Percentiles rank a stretch among this genome's conserved stretches.
Conservation (phyloP, 2,113 vertebrate species). For the Cryptomyrus ogoouensis region DNA sequence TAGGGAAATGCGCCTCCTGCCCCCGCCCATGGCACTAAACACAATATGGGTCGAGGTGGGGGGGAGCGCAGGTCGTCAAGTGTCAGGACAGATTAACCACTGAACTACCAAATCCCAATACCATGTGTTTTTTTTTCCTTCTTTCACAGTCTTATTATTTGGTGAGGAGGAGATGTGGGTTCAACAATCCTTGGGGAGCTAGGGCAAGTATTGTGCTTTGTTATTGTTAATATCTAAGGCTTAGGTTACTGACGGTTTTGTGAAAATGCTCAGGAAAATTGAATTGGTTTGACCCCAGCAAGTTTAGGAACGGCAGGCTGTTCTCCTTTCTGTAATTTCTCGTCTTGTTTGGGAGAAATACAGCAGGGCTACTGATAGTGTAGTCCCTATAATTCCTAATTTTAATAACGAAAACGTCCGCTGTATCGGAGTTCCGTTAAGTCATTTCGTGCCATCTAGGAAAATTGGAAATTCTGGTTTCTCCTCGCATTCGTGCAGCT, state of each 20-base stretch:
- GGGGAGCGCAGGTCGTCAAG: neutral
- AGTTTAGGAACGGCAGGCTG: neutral
- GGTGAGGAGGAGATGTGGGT: neutral
- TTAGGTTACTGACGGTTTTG: neutral
- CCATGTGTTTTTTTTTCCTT: neutral
- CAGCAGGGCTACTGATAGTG: neutral
- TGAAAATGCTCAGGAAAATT: neutral
- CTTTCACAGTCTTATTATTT: neutral
- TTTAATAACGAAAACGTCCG: neutral
- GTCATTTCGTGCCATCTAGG: neutral
- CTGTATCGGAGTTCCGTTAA: neutral
- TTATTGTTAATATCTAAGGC: constrained; percentile 2
- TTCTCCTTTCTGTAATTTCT: neutral
- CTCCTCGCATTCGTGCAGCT: neutral
- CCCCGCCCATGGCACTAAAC: constrained; percentile 15
- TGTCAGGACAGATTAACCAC: constrained; percentile 26
- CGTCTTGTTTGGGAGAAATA: neutral
- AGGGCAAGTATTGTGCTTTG: neutral
- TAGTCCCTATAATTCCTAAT: neutral
- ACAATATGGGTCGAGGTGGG: constrained; percentile 16
- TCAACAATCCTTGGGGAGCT: neutral
- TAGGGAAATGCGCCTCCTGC: constrained; percentile 2
- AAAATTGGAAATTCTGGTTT: neutral
- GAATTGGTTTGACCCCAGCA: neutral
- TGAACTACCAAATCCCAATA: constrained; percentile 10